Conservation (phyloP, 1,140 invertebrate species). For the Atta cephalotes region DNA sequence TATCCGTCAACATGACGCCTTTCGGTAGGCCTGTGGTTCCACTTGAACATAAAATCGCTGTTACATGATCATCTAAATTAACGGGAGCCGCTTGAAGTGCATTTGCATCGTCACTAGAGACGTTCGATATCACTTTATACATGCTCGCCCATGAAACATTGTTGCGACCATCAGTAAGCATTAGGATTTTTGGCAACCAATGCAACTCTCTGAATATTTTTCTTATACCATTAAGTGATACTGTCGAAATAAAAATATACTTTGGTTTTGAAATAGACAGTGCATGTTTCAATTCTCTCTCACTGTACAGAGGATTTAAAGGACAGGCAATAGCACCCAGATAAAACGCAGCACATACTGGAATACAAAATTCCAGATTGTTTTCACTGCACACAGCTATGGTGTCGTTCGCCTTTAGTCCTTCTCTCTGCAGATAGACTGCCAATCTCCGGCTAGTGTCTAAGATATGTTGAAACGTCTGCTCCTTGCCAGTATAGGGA, state of each 20-base stretch:
- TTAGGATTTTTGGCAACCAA: conserved; percentile 71
- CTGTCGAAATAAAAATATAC: conserved; percentile 81
- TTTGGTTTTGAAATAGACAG: conserved; percentile 86
- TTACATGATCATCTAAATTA: conserved; percentile 79
- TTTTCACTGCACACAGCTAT: conserved; percentile 89
- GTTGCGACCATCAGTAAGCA: conserved; percentile 58
- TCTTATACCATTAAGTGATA: conserved; percentile 39
- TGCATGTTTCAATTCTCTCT: conserved; percentile 85
- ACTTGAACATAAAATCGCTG: conserved; percentile 87
- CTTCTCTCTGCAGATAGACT: conserved; percentile 83
- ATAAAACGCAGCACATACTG: conserved; percentile 87
- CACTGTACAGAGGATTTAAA: conserved; percentile 75
- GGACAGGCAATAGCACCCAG: conserved; percentile 88
- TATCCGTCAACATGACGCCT: conserved; percentile 91
- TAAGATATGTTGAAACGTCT: conserved; percentile 84
- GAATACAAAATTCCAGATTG: conserved; percentile 86
- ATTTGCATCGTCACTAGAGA: conserved; percentile 29
- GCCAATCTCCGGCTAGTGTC: conserved; percentile 84
- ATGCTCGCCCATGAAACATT: conserved; percentile 53
- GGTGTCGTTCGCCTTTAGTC: conserved; percentile 86
- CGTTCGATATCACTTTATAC: conserved; percentile 54
- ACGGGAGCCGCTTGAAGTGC: conserved; percentile 73
- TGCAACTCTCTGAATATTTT: conserved; percentile 63
- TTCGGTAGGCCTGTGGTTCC: conserved; percentile 93
- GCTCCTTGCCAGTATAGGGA: conserved; percentile 83